These are phyloP conservation scores for Nephrotoma appendiculata DNA, from an alignment of 2,888 invertebrate species.

Conservation along the genomic window DNA sequence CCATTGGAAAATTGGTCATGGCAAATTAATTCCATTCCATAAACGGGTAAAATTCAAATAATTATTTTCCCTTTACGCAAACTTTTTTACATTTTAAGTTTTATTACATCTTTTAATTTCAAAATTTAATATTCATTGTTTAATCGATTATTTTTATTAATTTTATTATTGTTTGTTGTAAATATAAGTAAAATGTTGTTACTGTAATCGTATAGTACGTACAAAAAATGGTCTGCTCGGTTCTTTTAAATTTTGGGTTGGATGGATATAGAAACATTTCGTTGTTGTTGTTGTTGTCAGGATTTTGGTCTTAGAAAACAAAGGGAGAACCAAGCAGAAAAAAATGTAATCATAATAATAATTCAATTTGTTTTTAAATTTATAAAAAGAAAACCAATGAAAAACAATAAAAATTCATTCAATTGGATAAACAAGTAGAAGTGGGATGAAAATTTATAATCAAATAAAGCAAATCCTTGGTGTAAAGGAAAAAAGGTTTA, in stretches of 20 bases:
- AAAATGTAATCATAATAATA: not conserved
- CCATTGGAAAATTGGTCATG: not conserved
- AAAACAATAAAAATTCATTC: not conserved
- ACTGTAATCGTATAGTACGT: not conserved
- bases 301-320: not conserved
- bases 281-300: not conserved
- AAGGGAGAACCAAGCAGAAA: not conserved
- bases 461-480: not conserved
- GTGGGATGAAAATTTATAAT: not conserved
- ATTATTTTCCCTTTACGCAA: not conserved
- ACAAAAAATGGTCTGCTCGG: not conserved
- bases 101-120: not conserved
- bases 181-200: too few species aligned
- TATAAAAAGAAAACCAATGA: not conserved
- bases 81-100: not conserved
- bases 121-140: not conserved
- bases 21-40: not conserved
- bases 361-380: not conserved
- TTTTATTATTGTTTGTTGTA: not conserved
- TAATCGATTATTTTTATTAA: not conserved
- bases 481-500: not conserved
- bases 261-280: not conserved
- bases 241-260: not conserved
- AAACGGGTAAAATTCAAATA: not conserved
- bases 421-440: not conserved